A percentile compares a stretch with the other conserved stretches of the same genome.
Evolutionary conservation across 2,888 invertebrate genomes (phyloP).

Genomic region (Chrysolina haemoptera): DNA sequence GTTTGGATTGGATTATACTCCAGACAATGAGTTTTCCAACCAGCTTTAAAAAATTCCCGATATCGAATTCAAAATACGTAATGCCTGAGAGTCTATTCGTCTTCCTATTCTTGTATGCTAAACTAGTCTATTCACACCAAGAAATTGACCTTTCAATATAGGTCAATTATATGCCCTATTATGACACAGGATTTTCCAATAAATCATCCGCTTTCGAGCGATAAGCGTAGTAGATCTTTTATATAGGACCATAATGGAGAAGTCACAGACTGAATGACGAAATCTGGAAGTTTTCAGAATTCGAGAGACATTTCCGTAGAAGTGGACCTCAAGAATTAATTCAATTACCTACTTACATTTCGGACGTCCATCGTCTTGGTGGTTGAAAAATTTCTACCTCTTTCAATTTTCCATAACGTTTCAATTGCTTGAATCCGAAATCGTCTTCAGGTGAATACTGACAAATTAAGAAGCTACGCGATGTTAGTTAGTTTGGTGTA

Average conservation of each 20-base stretch:
- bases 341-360: no score
- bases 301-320: no score
- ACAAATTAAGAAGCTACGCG: no score
- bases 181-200: constrained; percentile 22
- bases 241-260: not conserved
- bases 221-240: not conserved
- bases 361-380: no score
- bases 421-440: no score
- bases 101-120: constrained; percentile 24
- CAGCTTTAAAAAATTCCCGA: constrained; percentile 8
- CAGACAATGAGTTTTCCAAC: constrained; percentile 17
- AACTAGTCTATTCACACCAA: constrained; percentile 19
- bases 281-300: no score
- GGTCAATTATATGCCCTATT: constrained; percentile 26
- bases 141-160: constrained; percentile 29
- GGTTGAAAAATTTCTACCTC: no score
- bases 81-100: constrained; percentile 10
- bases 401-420: no score
- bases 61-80: constrained; percentile 24
- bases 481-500: no score
- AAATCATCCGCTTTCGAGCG: not conserved
- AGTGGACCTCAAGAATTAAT: no score
- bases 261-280: not conserved
- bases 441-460: no score
- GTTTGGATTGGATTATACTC: constrained; percentile 3